Percentiles rank a stretch among this genome's conserved stretches.
Evolutionary conservation across 64 coral and sea anemone species (phyloP).

Genomic region (Porites lutea): DNA sequence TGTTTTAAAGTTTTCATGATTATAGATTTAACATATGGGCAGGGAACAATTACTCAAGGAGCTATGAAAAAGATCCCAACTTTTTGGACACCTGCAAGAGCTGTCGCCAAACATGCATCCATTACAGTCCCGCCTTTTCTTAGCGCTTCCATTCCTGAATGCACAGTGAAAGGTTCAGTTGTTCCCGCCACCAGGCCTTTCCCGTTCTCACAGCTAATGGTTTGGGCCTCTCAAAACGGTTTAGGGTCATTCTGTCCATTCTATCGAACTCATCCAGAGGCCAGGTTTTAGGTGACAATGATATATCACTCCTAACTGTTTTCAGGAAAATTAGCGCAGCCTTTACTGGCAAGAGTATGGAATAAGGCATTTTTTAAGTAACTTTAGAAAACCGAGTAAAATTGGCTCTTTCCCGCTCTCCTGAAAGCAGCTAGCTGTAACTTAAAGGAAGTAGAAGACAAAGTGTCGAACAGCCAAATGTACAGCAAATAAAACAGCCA

Average conservation of each 20-base stretch:
- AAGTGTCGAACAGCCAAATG: no score
- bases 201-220: conserved; percentile 36
- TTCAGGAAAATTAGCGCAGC: not conserved
- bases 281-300: conserved; percentile 58
- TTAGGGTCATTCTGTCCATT: conserved; percentile 19
- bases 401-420: no score
- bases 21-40: no score
- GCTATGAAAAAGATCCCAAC: not conserved
- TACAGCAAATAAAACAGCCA: no score
- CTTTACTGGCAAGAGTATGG: not conserved
- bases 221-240: conserved; percentile 33
- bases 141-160: conserved; percentile 62
- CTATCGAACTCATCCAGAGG: conserved; percentile 46
- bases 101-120: conserved; percentile 74
- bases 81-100: conserved; percentile 29
- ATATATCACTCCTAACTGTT: not conserved
- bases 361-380: no score
- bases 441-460: no score
- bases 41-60: not conserved
- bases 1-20: no score
- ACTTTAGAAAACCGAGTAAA: no score
- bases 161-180: no score
- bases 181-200: no score
- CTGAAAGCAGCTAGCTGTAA: no score
- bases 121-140: conserved; percentile 68